phyloP scores from a whole-genome alignment of 2,113 vertebrate genomes.

The Takifugu bimaculatus region DNA sequence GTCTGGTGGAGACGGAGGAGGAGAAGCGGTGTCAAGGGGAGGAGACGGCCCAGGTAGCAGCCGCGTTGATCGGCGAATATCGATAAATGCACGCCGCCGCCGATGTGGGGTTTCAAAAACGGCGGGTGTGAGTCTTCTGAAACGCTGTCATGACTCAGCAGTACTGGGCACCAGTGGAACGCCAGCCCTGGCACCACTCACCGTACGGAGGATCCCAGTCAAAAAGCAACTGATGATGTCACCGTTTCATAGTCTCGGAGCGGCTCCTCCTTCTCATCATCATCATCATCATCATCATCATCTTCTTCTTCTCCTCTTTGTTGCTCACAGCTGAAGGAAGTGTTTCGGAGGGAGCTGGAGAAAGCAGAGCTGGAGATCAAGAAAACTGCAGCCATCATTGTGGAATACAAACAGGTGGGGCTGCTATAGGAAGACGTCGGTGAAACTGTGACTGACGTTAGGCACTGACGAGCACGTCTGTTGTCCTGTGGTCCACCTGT shows the following conservation, averaged over 20 bases:
- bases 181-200: too few relatives aligned
- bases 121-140: too few relatives aligned
- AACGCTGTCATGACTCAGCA: too few relatives aligned
- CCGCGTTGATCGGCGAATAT: background rate
- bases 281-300: constrained; percentile 4
- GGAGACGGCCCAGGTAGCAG: constrained; percentile 89
- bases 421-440: background rate
- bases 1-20: constrained; percentile 92
- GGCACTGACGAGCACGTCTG: background rate
- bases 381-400: constrained; percentile 96
- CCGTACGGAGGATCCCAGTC: too few relatives aligned
- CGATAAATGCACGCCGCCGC: too few relatives aligned
- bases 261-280: too few relatives aligned
- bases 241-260: too few relatives aligned
- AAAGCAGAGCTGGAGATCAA: constrained; percentile 97
- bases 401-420: constrained; percentile 94
- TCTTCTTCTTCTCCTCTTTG: background rate
- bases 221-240: background rate
- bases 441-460: background rate
- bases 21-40: constrained; percentile 94
- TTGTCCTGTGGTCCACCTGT: background rate
- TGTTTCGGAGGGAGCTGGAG: constrained; percentile 95
- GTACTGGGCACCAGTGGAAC: too few relatives aligned
- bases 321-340: constrained; percentile 85
- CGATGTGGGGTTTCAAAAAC: too few relatives aligned